These are phyloP conservation scores for Drosophila bocki DNA, from an alignment of 1,140 invertebrate genomes.

Conservation along the genomic window DNA sequence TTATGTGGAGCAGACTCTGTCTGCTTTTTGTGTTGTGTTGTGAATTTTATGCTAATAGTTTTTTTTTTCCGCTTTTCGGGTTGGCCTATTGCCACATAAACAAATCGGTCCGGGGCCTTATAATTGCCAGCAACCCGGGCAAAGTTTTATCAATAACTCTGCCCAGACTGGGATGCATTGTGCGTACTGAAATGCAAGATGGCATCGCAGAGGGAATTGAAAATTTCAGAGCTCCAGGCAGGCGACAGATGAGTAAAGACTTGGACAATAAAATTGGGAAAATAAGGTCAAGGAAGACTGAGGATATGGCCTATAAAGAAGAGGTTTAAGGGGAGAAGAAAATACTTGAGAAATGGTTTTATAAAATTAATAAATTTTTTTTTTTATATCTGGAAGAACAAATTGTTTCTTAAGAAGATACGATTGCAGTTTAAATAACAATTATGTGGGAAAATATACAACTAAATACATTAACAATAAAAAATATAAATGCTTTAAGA, in stretches of 20 bases:
- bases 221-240: conserved; percentile 20
- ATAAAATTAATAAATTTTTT: not conserved
- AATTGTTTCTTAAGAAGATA: not conserved
- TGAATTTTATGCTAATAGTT: conserved; percentile 40
- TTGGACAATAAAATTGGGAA: not conserved
- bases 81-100: conserved; percentile 47
- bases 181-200: conserved; percentile 39
- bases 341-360: not conserved
- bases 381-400: not conserved
- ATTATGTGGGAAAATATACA: not conserved
- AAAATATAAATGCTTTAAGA: too few species aligned
- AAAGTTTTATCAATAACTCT: conserved; percentile 61
- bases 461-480: not conserved
- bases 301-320: too few species aligned
- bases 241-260: conserved; percentile 10
- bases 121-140: conserved; percentile 29
- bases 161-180: conserved; percentile 12
- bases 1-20: conserved; percentile 44
- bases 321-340: not conserved
- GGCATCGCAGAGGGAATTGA: conserved; percentile 16
- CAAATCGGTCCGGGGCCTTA: conserved; percentile 22
- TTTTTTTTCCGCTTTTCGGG: conserved; percentile 23
- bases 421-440: not conserved
- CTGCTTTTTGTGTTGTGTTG: conserved; percentile 11
- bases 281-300: not conserved